Base-by-base conservation (phyloP, 2,113 vertebrate genomes). In the Rousettus leschenaultii region DNA sequence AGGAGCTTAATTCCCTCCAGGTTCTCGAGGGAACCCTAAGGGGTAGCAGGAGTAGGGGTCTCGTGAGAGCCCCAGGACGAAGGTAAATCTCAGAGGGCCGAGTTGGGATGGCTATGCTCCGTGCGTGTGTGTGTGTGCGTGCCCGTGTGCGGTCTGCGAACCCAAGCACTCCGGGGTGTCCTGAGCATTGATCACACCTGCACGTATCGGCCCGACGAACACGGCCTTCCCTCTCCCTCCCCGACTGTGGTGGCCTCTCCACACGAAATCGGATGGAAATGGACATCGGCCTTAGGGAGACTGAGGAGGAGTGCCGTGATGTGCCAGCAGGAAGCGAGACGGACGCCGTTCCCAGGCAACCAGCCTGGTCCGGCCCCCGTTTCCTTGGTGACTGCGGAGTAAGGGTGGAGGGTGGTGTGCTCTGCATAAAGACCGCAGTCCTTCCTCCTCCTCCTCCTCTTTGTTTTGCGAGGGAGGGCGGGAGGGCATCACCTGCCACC, bases 341-440 rank as follows among this genome's bases (percentile, higher is more conserved):
- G 92, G 65, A 84, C 10, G 26, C 68, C 63, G 95, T 92, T 96
- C n/a, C 96, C 80, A 95, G 87, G 96, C 86, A 96, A 96, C 92
- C 53, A 61, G 70, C 35, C 88, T 91, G 61, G 94, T 91, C 85
- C 85, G 92, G 66, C 70, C 82, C 84, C 65, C 10, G 77, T 96
- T 95, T 94, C 95, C 92, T 92, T 97, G 94, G 95, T 78, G 88
- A 95, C 84, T 51, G 94, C 15, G 70, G 57, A 70, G 30, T 40
- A n/a, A 95, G 35, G 48, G 33, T 73, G 35, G 89, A 83, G 43
- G 83, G 83, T 93, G 77, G 73, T 78, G 90, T 96, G 80, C 94
- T 98, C 94, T 97, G 95, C 63, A 91, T 77, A 63, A 94, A 95
- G 93, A 82, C 35, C 28, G 21, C 61, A 68, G 33, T 84, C 89